Base-by-base conservation (phyloP, 2,888 invertebrate species). In the Gandaritis pyraliata region DNA sequence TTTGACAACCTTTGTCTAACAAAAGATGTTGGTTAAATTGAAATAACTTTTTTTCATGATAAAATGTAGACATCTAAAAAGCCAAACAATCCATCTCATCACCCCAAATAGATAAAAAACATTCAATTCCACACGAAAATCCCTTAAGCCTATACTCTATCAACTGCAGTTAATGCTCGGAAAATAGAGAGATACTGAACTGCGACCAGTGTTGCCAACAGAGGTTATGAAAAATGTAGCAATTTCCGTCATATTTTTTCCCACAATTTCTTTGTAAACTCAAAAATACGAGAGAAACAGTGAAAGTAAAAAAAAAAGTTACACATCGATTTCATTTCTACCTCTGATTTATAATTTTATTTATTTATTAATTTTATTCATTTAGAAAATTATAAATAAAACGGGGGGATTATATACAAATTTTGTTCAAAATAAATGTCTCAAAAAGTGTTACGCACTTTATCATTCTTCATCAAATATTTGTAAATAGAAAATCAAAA, bases 121-220 rank as follows among this genome's bases (percentile, higher is more conserved):
- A 71, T 72, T 74, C 74, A 70, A 76, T 77, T 74, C 67, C 72
- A 67, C 58, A 50, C 38, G 38, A 48, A 69, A 72, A 73, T 69
- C 76, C 75, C 50, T 51, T 67, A 71, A 75, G 69, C 76, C 71
- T 16, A 43, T 69, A 70, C 73, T 76, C 73, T 74, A 76, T 77
- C 76, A 77, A 76, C 70, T 64, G 64, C 56, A 66, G 47, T 69
- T 72, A 72, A 73, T 73, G 67, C 68, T 56, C 33, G 67, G 70
- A 69, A 65, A 70, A 72, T 70, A 66, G 62, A 65, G 67, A 58
- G 56, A 54, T 58, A 61, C 57, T 61, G 59, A 60, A 6, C 57
- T 47, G 39, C 12, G n/a, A 6, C 11, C 48, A 45, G 61, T 61
- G 61, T 61, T 53, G 58, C 62, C 54, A 58, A 39, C 56, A 15